These are phyloP conservation scores for Neotoxoptera formosana DNA, from an alignment of 1,140 invertebrate species.

Conservation along the genomic window DNA sequence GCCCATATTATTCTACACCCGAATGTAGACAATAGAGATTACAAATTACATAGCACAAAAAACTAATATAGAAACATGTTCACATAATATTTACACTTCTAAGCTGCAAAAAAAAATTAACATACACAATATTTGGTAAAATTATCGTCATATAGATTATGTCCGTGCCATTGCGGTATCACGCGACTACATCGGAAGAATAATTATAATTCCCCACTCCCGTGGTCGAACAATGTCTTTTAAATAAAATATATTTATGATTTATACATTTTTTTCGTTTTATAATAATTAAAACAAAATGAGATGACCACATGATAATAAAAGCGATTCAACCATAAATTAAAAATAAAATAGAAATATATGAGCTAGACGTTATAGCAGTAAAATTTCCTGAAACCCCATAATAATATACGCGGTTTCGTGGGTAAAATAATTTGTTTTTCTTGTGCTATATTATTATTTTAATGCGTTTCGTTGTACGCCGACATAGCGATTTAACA, in stretches of 20 bases:
- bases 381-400: not conserved
- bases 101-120: not conserved
- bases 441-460: not conserved
- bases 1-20: not conserved
- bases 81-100: not conserved
- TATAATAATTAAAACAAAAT: slow-evolving; percentile 12
- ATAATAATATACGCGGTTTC: not conserved
- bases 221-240: not conserved
- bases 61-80: not conserved
- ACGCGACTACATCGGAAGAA: not conserved
- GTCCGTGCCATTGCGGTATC: not conserved
- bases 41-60: not conserved
- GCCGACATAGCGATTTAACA: not conserved
- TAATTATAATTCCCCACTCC: not conserved
- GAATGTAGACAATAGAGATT: not conserved
- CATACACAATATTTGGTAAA: slow-evolving; percentile 1
- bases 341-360: not conserved
- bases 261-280: not conserved
- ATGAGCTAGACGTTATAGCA: not conserved
- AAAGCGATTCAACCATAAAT: not conserved
- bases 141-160: slow-evolving; percentile 1
- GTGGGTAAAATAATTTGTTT: not conserved
- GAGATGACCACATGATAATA: not conserved
- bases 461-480: not conserved
- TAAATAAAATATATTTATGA: not conserved